Percentiles rank a stretch among this genome's conserved stretches.
Evolutionary conservation across 2,888 invertebrate species (phyloP).

Genomic region (Cerastoderma edule): DNA sequence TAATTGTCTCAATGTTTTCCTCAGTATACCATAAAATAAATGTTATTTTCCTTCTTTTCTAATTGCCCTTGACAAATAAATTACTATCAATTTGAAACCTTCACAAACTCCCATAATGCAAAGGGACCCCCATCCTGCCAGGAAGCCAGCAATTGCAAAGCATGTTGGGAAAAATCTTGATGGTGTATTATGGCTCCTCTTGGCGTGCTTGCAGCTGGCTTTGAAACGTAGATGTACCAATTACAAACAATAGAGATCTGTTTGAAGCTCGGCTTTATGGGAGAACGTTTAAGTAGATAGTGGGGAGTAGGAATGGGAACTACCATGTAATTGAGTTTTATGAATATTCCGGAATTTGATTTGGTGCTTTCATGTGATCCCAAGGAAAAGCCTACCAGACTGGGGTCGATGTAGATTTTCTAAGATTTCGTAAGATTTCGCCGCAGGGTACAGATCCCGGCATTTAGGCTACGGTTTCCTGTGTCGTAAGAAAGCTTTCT

Average conservation of each 20-base stretch:
- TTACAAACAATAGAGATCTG: conserved; percentile 17
- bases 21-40: too few species aligned
- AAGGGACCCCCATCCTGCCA: too few species aligned
- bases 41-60: too few species aligned
- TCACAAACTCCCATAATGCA: too few species aligned
- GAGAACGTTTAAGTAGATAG: conserved; percentile 18
- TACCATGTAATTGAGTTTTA: conserved; percentile 27
- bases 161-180: too few species aligned
- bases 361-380: conserved; percentile 25
- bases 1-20: too few species aligned
- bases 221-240: conserved; percentile 13
- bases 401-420: conserved; percentile 9
- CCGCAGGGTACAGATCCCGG: not conserved
- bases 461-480: not conserved
- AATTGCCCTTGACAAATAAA: too few species aligned
- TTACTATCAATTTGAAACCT: too few species aligned
- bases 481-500: not conserved
- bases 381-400: conserved; percentile 9
- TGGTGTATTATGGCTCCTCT: too few species aligned
- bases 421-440: conserved; percentile 1
- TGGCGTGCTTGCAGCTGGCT: conserved; percentile 10
- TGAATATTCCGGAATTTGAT: conserved; percentile 28
- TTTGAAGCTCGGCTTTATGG: conserved; percentile 23
- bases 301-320: conserved; percentile 12
- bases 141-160: too few species aligned